A percentile compares a stretch with the other conserved stretches of the same genome.
Conservation (phyloP, 2,113 vertebrate species). For the Tachuris rubrigastra region DNA sequence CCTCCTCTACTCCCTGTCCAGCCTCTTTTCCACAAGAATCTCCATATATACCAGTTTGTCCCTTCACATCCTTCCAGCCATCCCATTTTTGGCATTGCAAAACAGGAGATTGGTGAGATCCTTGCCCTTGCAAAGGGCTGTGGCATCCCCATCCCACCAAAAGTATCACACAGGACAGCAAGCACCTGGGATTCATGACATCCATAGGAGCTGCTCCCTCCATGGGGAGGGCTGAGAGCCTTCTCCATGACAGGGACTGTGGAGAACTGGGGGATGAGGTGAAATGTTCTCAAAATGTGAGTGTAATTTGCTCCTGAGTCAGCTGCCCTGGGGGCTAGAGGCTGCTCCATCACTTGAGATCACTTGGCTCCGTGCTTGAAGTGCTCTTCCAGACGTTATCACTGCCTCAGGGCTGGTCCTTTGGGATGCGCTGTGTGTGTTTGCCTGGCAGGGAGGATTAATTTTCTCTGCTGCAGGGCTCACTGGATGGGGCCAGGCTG, state of each 20-base stretch:
- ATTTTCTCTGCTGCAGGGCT: neutral
- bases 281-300: neutral
- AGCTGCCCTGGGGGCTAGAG: neutral
- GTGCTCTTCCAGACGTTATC: neutral
- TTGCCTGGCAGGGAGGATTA: neutral
- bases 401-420: neutral
- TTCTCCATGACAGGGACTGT: accelerated
- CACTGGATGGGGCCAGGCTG: neutral
- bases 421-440: neutral
- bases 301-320: neutral
- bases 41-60: neutral
- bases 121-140: neutral
- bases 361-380: neutral
- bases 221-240: neutral
- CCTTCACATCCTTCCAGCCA: neutral
- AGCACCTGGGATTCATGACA: neutral
- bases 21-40: accelerated
- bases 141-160: neutral
- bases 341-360: neutral
- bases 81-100: neutral
- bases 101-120: neutral
- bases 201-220: neutral
- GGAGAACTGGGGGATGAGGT: neutral
- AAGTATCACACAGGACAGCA: neutral
- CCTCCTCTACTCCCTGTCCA: neutral